Evolutionary conservation across 2,113 vertebrate genomes (phyloP).

Genomic region (Gobio gobio): DNA sequence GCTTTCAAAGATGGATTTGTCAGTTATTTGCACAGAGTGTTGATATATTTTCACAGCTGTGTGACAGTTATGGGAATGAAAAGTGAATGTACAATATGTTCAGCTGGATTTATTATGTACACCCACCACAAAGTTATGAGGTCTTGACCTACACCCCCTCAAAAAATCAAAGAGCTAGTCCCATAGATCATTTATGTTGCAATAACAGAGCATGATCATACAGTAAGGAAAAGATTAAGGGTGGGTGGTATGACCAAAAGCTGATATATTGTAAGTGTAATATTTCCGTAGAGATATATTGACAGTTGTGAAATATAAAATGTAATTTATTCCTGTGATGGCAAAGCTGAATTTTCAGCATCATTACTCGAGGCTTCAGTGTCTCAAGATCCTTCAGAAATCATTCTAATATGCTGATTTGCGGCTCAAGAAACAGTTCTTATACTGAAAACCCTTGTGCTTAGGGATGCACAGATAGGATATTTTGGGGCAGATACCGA

Average conservation of each 20-base stretch:
- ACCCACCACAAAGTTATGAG: not conserved
- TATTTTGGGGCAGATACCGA: too few relatives aligned
- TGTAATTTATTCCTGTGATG: too few relatives aligned
- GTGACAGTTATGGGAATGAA: constrained; percentile 1
- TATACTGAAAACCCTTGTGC: too few relatives aligned
- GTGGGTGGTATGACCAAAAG: not conserved
- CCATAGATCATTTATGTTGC: not conserved
- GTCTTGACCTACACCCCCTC: constrained; percentile 6
- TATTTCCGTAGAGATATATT: not conserved
- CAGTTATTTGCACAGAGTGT: not conserved
- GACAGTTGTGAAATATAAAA: too few relatives aligned
- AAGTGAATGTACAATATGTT: not conserved
- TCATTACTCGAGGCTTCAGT: too few relatives aligned
- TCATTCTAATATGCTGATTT: too few relatives aligned
- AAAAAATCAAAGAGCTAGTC: not conserved
- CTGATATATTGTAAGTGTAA: not conserved
- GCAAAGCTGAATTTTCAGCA: too few relatives aligned
- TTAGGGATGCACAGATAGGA: too few relatives aligned
- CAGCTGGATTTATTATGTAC: constrained; percentile 4
- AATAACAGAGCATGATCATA: not conserved
- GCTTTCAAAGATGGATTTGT: constrained; percentile 6
- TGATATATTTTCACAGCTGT: constrained; percentile 34
- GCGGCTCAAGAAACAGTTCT: too few relatives aligned
- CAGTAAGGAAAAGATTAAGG: not conserved
- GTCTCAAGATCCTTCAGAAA: too few relatives aligned